phyloP scores from a whole-genome alignment of 2,797 vertebrate genomes.

The Avahi laniger region DNA sequence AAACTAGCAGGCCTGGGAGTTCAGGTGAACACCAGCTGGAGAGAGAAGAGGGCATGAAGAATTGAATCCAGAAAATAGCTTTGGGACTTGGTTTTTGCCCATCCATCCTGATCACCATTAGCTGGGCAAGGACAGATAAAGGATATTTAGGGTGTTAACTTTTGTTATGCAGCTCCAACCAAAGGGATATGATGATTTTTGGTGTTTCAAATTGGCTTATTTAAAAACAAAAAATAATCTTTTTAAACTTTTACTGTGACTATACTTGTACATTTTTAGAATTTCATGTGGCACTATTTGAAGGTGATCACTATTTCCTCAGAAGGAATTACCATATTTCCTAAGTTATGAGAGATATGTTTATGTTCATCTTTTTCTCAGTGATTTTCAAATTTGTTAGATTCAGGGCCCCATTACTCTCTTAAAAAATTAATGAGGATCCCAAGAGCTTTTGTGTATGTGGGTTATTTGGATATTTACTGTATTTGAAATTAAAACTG shows the following conservation, averaged over 20 bases:
- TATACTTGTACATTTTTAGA: not conserved
- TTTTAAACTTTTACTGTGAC: not conserved
- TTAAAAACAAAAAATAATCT: not conserved
- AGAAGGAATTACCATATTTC: not conserved
- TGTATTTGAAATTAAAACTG: not conserved
- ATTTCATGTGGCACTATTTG: not conserved
- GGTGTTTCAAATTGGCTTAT: not conserved
- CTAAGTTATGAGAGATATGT: not conserved
- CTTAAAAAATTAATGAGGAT: not conserved
- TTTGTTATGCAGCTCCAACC: not conserved
- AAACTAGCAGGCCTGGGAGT: not conserved
- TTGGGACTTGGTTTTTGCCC: not conserved
- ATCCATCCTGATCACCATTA: not conserved
- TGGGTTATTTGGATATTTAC: not conserved
- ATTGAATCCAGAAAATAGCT: not conserved
- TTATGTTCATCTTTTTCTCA: not conserved
- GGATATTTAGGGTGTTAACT: not conserved
- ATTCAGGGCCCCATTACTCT: not conserved
- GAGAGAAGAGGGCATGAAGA: not conserved
- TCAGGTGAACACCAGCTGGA: not conserved
- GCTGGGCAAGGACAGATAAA: not conserved
- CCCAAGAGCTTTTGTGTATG: not conserved
- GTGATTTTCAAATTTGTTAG: constrained; percentile 4
- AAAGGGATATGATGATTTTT: not conserved
- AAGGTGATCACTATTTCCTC: not conserved